Evolutionary conservation across 2,113 vertebrate genomes (phyloP).

Genomic region (Ailuropoda melanoleuca): DNA sequence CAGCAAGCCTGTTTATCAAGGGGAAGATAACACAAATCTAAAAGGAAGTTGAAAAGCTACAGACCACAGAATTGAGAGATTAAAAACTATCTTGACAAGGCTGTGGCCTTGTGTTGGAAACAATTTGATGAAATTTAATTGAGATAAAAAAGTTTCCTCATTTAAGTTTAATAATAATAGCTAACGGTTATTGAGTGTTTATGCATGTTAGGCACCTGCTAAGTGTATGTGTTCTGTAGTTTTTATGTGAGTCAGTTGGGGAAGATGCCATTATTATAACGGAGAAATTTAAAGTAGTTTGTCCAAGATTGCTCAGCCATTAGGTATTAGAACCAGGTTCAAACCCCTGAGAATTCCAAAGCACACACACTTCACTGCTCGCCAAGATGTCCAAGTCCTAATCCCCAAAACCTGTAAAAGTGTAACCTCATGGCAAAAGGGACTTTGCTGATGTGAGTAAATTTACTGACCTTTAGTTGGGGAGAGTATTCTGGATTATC

Average conservation of each 20-base stretch:
- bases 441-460: background rate
- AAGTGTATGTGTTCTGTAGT: background rate
- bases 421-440: background rate
- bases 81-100: background rate
- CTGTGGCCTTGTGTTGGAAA: background rate
- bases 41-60: background rate
- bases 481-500: background rate
- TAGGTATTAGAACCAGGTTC: background rate
- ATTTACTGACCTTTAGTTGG: background rate
- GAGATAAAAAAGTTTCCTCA: background rate
- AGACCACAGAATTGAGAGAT: slow-evolving; percentile 41
- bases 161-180: background rate
- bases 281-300: background rate
- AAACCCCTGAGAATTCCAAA: background rate
- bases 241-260: background rate
- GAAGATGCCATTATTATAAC: background rate
- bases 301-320: background rate
- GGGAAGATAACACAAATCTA: background rate
- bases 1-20: background rate
- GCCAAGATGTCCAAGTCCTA: background rate
- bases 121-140: background rate
- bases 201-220: background rate
- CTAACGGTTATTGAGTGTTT: background rate
- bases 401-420: background rate
- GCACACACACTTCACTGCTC: background rate